Percentiles rank a stretch among this genome's conserved stretches.
Evolutionary conservation across 92 coral and sea anemone species (phyloP).

Genomic region (Chrysogorgia sp.): DNA sequence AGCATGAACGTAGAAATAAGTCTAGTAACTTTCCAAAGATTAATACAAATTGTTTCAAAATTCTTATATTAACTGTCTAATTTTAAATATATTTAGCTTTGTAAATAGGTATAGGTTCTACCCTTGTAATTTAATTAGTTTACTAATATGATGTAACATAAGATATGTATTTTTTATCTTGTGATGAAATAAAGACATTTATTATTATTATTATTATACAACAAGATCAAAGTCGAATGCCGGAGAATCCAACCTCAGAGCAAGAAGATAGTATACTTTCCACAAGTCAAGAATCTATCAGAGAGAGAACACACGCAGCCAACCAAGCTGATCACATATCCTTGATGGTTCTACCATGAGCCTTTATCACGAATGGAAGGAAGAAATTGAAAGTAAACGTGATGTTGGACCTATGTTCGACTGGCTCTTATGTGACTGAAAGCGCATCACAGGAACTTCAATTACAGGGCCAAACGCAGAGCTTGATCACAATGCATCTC

Average conservation of each 20-base stretch:
- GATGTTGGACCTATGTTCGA: constrained; percentile 68
- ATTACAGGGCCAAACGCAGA: constrained; percentile 40
- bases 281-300: too few relatives aligned
- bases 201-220: not conserved
- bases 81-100: too few relatives aligned
- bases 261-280: not conserved
- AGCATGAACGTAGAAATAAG: too few relatives aligned
- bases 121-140: too few relatives aligned
- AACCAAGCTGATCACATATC: constrained; percentile 29
- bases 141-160: too few relatives aligned
- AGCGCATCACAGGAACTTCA: constrained; percentile 48
- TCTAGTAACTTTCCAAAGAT: too few relatives aligned
- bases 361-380: constrained; percentile 30
- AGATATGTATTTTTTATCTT: too few relatives aligned
- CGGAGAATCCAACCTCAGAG: not conserved
- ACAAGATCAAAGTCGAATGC: not conserved
- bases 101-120: too few relatives aligned
- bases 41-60: too few relatives aligned
- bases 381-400: constrained; percentile 59
- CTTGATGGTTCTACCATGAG: constrained; percentile 56
- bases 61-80: too few relatives aligned
- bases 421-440: constrained; percentile 58
- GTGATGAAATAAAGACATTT: too few relatives aligned
- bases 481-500: constrained; percentile 40
- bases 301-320: constrained; percentile 4